Evolutionary conservation across 2,113 vertebrate species (phyloP).

Genomic region (Catharus fuscescens): DNA sequence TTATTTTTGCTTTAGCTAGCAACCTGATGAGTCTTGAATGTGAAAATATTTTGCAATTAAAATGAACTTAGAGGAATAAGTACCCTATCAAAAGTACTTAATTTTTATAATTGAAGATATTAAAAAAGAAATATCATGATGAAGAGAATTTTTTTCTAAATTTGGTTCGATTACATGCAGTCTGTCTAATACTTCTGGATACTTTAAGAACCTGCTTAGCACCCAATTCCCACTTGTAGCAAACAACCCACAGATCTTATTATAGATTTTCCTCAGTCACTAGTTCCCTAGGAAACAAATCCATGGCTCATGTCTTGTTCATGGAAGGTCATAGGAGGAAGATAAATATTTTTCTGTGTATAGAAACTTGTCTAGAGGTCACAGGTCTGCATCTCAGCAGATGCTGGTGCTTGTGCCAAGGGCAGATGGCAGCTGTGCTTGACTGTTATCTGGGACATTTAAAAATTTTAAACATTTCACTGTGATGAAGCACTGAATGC

Average conservation of each 20-base stretch:
- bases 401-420: slow-evolving; percentile 45
- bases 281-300: slow-evolving; percentile 81
- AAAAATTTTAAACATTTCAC: slow-evolving; percentile 3
- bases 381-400: slow-evolving; percentile 69
- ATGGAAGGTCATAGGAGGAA: slow-evolving; percentile 76
- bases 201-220: slow-evolving; percentile 67
- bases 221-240: slow-evolving; percentile 72
- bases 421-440: slow-evolving; percentile 12
- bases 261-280: slow-evolving; percentile 82
- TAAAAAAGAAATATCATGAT: neutral
- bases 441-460: slow-evolving; percentile 9
- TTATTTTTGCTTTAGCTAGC: neutral
- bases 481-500: neutral
- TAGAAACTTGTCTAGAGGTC: slow-evolving; percentile 79
- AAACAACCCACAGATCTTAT: slow-evolving; percentile 81
- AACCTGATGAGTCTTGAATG: neutral
- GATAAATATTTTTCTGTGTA: slow-evolving; percentile 74
- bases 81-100: neutral
- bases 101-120: neutral
- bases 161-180: neutral
- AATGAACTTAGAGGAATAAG: neutral
- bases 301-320: slow-evolving; percentile 72
- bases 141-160: neutral
- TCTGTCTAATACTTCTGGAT: slow-evolving; percentile 36
- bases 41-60: slow-evolving; percentile 3